phyloP scores from a whole-genome alignment of 2,113 vertebrate species.

The Solea senegalensis region DNA sequence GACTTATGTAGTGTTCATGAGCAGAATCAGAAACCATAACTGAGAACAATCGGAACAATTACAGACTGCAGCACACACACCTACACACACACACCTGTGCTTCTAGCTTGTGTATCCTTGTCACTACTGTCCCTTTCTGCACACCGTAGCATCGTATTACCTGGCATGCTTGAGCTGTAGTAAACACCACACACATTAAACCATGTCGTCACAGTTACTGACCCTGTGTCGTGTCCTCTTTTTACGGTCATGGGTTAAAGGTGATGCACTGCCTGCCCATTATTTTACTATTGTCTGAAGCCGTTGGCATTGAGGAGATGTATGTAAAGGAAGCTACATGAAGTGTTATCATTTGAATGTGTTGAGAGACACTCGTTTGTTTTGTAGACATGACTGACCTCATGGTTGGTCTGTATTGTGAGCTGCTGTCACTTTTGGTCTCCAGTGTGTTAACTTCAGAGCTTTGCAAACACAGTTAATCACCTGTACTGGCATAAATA shows the following conservation, averaged over 20 bases:
- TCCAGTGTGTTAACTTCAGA: constrained; percentile 33
- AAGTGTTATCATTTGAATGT: constrained; percentile 29
- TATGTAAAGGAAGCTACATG: constrained; percentile 14
- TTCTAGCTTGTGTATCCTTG: constrained; percentile 30
- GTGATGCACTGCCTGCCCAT: background rate
- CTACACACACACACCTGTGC: constrained; percentile 4
- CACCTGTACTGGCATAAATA: constrained; percentile 66
- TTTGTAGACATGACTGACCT: constrained; percentile 41
- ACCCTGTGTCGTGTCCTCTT: constrained; percentile 26
- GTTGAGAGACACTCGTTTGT: constrained; percentile 36
- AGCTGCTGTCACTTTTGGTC: constrained; percentile 44
- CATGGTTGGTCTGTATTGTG: constrained; percentile 27
- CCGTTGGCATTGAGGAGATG: constrained; percentile 21
- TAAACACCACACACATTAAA: constrained; percentile 34
- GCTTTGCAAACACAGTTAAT: constrained; percentile 50
- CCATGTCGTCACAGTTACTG: constrained; percentile 28
- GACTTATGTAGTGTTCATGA: background rate
- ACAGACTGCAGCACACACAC: background rate
- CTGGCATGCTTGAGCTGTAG: constrained; percentile 62
- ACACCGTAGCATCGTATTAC: constrained; percentile 38
- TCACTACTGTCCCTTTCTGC: constrained; percentile 22
- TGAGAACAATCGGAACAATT: constrained; percentile 29
- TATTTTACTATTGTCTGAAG: constrained; percentile 32
- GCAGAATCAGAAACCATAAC: constrained; percentile 57
- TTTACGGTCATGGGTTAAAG: background rate